Conservation (phyloP, 2,888 invertebrate species). For the Papilio gigon region DNA sequence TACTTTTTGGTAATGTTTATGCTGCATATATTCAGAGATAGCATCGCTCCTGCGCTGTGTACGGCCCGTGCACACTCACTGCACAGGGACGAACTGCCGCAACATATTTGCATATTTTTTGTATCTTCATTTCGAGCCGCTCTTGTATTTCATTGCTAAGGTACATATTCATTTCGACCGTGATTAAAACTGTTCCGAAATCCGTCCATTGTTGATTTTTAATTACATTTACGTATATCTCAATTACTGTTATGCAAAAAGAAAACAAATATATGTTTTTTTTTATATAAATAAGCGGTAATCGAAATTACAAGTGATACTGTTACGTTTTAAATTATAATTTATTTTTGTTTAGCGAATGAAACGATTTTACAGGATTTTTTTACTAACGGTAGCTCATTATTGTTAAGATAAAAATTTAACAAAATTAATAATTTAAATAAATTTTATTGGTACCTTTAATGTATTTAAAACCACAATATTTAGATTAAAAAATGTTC, state of each 20-base stretch:
- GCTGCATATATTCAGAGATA: constrained; percentile 32
- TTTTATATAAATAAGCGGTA: constrained; percentile 8
- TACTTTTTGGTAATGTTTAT: constrained; percentile 31
- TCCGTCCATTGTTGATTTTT: constrained; percentile 2
- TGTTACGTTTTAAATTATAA: constrained; percentile 14
- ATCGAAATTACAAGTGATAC: constrained; percentile 24
- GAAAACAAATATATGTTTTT: constrained; percentile 1
- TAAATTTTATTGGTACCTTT: no score
- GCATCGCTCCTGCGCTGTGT: constrained; percentile 24
- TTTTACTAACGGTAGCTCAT: constrained; percentile 22
- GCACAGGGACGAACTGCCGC: constrained; percentile 15
- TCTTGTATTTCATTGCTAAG: constrained; percentile 19
- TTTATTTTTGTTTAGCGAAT: constrained; percentile 13
- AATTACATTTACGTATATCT: neutral
- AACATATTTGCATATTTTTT: constrained; percentile 34
- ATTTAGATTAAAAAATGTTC: no score
- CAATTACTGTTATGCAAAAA: constrained; percentile 12
- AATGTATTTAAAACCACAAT: no score
- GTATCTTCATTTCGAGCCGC: constrained; percentile 18
- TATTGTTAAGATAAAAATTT: constrained; percentile 16
- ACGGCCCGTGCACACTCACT: constrained; percentile 28
- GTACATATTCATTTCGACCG: constrained; percentile 7
- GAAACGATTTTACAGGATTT: constrained; percentile 19
- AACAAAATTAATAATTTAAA: neutral
- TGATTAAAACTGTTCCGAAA: constrained; percentile 7